Evolutionary conservation across 2,797 vertebrate genomes (phyloP).

Genomic region (Peromyscus aztecus): DNA sequence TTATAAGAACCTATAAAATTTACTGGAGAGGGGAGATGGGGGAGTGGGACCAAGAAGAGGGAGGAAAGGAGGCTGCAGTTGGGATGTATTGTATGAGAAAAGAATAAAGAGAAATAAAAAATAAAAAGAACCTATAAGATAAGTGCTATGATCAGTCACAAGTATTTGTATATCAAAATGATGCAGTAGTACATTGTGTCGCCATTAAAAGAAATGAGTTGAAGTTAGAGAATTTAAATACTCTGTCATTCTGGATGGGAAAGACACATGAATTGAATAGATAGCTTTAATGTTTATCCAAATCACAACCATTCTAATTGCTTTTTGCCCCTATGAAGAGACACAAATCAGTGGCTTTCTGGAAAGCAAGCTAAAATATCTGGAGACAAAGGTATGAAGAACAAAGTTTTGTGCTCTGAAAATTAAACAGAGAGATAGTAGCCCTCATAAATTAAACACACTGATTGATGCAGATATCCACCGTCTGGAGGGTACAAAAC

Average conservation of each 20-base stretch:
- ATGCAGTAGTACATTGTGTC: not conserved
- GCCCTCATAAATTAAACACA: conserved; percentile 65
- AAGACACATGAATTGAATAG: not conserved
- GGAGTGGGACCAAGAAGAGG: accelerated
- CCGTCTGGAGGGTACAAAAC: conserved; percentile 26
- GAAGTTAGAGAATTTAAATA: not conserved
- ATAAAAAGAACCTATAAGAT: not conserved
- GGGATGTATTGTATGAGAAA: not conserved
- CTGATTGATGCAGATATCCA: conserved; percentile 31
- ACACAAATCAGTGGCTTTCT: not conserved
- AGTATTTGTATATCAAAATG: not conserved
- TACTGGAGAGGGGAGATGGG: too few species aligned
- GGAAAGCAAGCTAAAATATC: conserved; percentile 45
- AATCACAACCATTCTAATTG: conserved; percentile 10
- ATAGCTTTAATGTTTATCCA: not conserved
- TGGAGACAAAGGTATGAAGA: conserved; percentile 58
- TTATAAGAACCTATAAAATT: not conserved
- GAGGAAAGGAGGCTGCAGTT: not conserved
- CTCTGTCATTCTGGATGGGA: not conserved
- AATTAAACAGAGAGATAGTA: conserved; percentile 63
- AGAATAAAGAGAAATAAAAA: not conserved
- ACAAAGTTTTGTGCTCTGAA: conserved; percentile 46
- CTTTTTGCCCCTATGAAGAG: conserved; percentile 10
- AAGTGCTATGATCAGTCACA: not conserved
- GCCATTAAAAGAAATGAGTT: not conserved